Evolutionary conservation across 2,888 invertebrate genomes (phyloP).

Genomic region (Sericinus montela): DNA sequence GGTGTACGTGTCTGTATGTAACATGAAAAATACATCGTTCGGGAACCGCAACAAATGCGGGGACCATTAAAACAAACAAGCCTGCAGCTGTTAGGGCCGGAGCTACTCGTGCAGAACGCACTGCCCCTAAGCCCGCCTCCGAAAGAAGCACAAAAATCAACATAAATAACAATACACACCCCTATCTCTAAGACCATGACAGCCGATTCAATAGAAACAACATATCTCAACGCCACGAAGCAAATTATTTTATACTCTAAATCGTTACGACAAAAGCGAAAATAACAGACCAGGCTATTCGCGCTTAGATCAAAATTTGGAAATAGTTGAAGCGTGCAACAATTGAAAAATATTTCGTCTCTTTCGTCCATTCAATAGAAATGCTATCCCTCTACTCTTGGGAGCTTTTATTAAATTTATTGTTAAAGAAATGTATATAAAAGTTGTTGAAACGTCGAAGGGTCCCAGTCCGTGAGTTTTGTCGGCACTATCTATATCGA

Average conservation of each 20-base stretch:
- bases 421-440: constrained; percentile 77
- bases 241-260: constrained; percentile 28
- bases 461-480: constrained; percentile 61
- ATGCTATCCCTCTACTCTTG: constrained; percentile 64
- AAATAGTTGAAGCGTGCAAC: constrained; percentile 64
- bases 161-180: constrained; percentile 79
- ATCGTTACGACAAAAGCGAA: constrained; percentile 25
- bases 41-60: constrained; percentile 56
- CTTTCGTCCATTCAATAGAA: constrained; percentile 70
- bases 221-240: constrained; percentile 24
- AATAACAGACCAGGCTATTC: constrained; percentile 16
- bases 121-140: constrained; percentile 70
- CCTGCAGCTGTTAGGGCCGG: constrained; percentile 61
- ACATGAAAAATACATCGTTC: constrained; percentile 43
- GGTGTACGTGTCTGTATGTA: constrained; percentile 48
- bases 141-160: constrained; percentile 71
- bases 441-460: constrained; percentile 70
- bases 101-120: constrained; percentile 62
- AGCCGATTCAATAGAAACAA: constrained; percentile 30
- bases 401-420: constrained; percentile 76
- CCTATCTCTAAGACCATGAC: constrained; percentile 73
- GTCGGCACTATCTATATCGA: constrained; percentile 44
- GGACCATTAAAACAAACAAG: constrained; percentile 72
- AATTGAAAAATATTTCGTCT: constrained; percentile 78
- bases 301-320: constrained; percentile 31